Percentiles rank a stretch among this genome's conserved stretches.
Evolutionary conservation across 2,113 vertebrate genomes (phyloP).

Genomic region (Solea solea): DNA sequence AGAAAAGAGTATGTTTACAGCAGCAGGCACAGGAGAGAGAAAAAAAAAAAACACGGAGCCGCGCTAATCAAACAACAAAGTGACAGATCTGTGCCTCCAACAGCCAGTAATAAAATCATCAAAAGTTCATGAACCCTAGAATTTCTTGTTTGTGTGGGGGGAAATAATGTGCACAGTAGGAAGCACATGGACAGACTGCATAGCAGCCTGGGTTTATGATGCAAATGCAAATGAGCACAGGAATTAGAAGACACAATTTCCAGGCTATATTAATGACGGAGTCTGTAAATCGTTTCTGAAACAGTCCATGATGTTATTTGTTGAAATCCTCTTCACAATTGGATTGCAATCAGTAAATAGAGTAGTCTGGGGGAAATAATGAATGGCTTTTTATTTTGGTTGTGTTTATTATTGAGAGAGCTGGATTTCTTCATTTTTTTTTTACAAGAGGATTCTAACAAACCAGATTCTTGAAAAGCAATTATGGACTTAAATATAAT

Average conservation of each 20-base stretch:
- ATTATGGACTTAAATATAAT: too few relatives aligned
- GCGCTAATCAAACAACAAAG: conserved; percentile 29
- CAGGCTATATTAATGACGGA: neutral
- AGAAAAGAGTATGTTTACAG: conserved; percentile 35
- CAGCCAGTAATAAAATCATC: neutral
- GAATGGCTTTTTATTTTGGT: too few relatives aligned
- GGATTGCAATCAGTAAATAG: too few relatives aligned
- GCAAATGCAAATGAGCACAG: conserved; percentile 32
- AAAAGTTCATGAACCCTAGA: conserved; percentile 25
- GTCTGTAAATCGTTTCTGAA: too few relatives aligned
- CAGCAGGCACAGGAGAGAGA: neutral
- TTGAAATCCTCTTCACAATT: too few relatives aligned
- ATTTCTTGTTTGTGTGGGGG: neutral
- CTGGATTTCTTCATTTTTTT: too few relatives aligned
- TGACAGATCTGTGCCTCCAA: conserved; percentile 21
- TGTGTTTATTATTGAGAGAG: too few relatives aligned
- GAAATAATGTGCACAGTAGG: neutral
- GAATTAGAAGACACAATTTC: neutral
- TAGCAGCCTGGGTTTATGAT: conserved; percentile 8
- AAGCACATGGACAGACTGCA: neutral
- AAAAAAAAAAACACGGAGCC: conserved; percentile 13
- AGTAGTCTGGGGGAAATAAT: too few relatives aligned
- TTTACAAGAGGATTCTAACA: too few relatives aligned
- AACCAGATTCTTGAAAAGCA: too few relatives aligned
- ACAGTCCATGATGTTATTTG: too few relatives aligned